A percentile compares a stretch with the other conserved stretches of the same genome.
Evolutionary conservation across 2,797 vertebrate genomes (phyloP).

Genomic region (Dendrocincla tyrannina): DNA sequence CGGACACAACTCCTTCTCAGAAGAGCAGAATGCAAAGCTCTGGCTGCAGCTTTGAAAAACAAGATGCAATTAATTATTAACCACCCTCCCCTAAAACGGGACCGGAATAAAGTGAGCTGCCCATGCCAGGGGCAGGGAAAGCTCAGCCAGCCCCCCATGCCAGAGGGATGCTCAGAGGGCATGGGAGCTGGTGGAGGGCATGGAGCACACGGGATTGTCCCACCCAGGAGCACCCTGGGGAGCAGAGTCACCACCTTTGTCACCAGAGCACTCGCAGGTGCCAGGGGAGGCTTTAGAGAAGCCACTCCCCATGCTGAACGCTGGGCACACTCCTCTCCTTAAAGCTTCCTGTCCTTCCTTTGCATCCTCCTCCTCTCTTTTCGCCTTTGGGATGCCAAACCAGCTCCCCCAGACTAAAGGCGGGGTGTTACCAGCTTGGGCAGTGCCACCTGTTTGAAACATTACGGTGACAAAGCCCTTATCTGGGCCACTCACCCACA

Average conservation of each 20-base stretch:
- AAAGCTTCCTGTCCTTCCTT: not conserved
- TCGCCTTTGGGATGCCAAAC: not conserved
- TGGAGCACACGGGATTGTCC: not conserved
- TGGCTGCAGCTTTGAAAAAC: not conserved
- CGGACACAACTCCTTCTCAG: not conserved
- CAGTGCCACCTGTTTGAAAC: rapidly evolving
- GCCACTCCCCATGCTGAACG: rapidly evolving
- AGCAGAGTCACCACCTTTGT: rapidly evolving
- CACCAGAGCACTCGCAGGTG: rapidly evolving
- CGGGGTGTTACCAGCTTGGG: rapidly evolving
- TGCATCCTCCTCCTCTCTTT: not conserved
- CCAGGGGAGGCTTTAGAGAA: not conserved
- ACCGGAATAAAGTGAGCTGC: rapidly evolving
- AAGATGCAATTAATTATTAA: not conserved
- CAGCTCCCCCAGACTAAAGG: not conserved
- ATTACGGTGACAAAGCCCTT: not conserved
- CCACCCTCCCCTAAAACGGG: not conserved
- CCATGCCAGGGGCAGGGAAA: rapidly evolving
- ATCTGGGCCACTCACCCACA: not conserved
- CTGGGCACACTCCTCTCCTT: not conserved
- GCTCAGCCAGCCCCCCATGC: not conserved
- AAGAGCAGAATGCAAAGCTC: rapidly evolving
- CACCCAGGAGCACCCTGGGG: not conserved
- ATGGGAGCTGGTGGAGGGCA: rapidly evolving
- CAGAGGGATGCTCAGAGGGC: not conserved